A percentile compares a stretch with the other conserved stretches of the same genome.
These are phyloP conservation scores for Hypotaenidia philippensis DNA, from an alignment of 2,797 vertebrate species.

Conservation along the genomic window DNA sequence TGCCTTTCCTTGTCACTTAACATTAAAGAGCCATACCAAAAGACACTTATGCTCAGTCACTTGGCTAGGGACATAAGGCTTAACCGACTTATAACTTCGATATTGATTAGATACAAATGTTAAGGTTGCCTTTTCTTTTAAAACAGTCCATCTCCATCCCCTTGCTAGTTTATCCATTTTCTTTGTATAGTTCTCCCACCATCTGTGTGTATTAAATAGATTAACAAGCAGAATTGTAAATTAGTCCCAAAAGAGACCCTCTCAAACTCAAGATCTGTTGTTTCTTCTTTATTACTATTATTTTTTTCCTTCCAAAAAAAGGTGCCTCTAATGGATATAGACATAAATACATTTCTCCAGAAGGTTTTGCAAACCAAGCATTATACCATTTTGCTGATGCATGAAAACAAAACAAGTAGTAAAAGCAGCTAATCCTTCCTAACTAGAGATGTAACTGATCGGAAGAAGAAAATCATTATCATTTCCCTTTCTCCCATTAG, in stretches of 20 bases:
- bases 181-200: not conserved
- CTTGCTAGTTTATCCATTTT: not conserved
- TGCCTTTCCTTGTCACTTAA: constrained; percentile 69
- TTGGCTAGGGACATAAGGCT: constrained; percentile 4
- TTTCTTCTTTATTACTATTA: not conserved
- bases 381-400: not conserved
- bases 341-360: not conserved
- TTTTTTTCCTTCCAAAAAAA: not conserved
- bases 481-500: not conserved
- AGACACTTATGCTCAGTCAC: constrained; percentile 38
- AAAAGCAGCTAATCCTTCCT: not conserved
- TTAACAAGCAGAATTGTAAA: not conserved
- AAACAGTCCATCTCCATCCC: not conserved
- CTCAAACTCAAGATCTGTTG: not conserved
- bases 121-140: constrained; percentile 1
- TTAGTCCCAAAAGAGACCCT: not conserved
- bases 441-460: not conserved
- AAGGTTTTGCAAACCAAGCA: not conserved
- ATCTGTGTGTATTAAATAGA: not conserved
- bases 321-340: not conserved
- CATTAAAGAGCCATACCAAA: constrained; percentile 49
- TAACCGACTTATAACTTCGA: not conserved
- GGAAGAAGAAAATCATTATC: not conserved
- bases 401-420: not conserved
- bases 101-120: not conserved